These are phyloP conservation scores for Carlito syrichta DNA, from an alignment of 2,113 vertebrate genomes.

Conservation along the genomic window DNA sequence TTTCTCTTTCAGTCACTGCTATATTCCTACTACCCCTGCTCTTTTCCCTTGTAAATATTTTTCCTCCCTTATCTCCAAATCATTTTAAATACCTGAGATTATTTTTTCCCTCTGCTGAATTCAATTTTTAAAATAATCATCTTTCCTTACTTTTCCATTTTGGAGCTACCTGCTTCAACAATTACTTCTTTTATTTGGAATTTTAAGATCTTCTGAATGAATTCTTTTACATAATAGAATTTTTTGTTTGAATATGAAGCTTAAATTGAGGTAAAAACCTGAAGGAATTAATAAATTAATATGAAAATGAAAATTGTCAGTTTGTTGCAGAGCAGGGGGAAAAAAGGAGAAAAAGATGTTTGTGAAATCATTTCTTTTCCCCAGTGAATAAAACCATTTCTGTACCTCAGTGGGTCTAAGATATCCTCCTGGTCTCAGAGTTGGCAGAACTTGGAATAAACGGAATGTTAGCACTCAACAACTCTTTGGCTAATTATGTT, in stretches of 20 bases:
- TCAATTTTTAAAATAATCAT: neutral
- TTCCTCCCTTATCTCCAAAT: neutral
- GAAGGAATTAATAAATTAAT: slow-evolving; percentile 10
- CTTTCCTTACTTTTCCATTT: neutral
- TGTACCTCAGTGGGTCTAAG: neutral
- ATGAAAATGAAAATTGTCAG: neutral
- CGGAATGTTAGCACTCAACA: neutral
- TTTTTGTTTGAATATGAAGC: neutral
- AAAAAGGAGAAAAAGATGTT: neutral
- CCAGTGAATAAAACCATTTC: neutral
- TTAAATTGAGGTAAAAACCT: neutral
- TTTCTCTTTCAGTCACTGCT: neutral
- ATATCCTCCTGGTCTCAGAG: neutral
- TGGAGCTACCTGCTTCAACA: neutral
- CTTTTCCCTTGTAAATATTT: neutral
- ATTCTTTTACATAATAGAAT: neutral
- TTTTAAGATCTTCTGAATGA: neutral
- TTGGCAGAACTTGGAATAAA: neutral
- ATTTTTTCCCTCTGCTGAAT: neutral
- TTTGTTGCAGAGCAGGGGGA: neutral
- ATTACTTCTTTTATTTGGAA: neutral
- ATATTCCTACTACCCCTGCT: neutral
- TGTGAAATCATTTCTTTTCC: neutral
- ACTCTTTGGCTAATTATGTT: slow-evolving; percentile 16
- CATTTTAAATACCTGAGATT: neutral